These are phyloP conservation scores for Sander vitreus DNA, from an alignment of 2,113 vertebrate species.

Conservation along the genomic window DNA sequence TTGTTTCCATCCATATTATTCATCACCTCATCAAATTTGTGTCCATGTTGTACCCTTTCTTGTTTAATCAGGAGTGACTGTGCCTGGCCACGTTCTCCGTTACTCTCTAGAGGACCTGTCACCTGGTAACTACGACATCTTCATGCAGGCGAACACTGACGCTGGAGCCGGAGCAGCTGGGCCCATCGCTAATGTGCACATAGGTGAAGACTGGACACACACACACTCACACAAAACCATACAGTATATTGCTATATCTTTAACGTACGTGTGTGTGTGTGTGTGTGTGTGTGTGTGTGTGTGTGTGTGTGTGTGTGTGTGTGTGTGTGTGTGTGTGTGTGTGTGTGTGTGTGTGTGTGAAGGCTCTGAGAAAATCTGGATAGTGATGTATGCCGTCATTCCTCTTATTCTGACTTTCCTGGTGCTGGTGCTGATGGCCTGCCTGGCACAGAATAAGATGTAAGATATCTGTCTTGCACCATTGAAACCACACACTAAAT, in stretches of 20 bases:
- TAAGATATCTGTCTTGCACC: slow-evolving; percentile 26
- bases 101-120: slow-evolving; percentile 64
- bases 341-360: neutral
- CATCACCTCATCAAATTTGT: neutral
- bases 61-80: slow-evolving; percentile 40
- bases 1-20: neutral
- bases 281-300: slow-evolving; percentile 9
- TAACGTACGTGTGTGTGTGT: slow-evolving; percentile 1
- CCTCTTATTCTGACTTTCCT: slow-evolving; percentile 35
- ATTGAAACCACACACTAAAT: neutral
- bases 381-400: slow-evolving; percentile 19
- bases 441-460: slow-evolving; percentile 39
- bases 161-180: slow-evolving; percentile 69
- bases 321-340: neutral
- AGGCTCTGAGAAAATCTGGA: slow-evolving; percentile 53
- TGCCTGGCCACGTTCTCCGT: slow-evolving; percentile 25
- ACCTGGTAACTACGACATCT: slow-evolving; percentile 66
- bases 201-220: slow-evolving; percentile 36
- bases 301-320: slow-evolving; percentile 19
- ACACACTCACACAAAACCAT: neutral
- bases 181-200: slow-evolving; percentile 10
- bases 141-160: slow-evolving; percentile 68
- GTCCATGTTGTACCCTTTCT: neutral
- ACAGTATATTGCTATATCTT: neutral
- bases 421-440: slow-evolving; percentile 48